These are phyloP conservation scores for Temnothorax curvispinosus DNA, from an alignment of 1,140 invertebrate species.

Conservation along the genomic window DNA sequence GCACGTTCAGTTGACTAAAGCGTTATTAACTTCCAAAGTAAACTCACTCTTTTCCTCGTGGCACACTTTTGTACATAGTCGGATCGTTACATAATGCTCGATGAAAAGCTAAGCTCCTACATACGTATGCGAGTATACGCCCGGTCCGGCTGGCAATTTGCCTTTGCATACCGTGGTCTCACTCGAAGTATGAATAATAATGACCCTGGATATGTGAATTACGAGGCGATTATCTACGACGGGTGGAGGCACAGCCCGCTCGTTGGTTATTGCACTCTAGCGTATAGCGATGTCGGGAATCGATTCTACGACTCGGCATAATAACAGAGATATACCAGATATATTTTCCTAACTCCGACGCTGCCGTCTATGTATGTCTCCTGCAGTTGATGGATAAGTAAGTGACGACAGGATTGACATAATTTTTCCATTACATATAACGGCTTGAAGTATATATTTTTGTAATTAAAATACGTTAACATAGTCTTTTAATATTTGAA, in stretches of 20 bases:
- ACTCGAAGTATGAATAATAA: constrained; percentile 74
- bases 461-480: not conserved
- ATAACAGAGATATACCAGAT: constrained; percentile 38
- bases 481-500: not conserved
- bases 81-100: constrained; percentile 63
- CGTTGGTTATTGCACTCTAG: constrained; percentile 65
- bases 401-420: not conserved
- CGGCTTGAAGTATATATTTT: not conserved
- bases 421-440: not conserved
- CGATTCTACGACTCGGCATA: constrained; percentile 60
- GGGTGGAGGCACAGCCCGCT: not conserved
- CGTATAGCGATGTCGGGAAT: constrained; percentile 48
- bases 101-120: constrained; percentile 64
- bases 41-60: constrained; percentile 60
- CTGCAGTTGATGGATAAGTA: not conserved
- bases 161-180: constrained; percentile 67
- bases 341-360: constrained; percentile 25
- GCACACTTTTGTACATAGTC: constrained; percentile 25
- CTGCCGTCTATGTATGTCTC: not conserved
- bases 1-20: constrained; percentile 56
- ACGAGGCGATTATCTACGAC: constrained; percentile 72
- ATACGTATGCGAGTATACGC: constrained; percentile 48
- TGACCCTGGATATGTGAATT: constrained; percentile 72
- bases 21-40: constrained; percentile 67
- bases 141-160: constrained; percentile 69